Percentiles rank a stretch among this genome's conserved stretches.
These are phyloP conservation scores for Moxostoma hubbsi DNA, from an alignment of 2,797 vertebrate genomes.

Conservation along the genomic window DNA sequence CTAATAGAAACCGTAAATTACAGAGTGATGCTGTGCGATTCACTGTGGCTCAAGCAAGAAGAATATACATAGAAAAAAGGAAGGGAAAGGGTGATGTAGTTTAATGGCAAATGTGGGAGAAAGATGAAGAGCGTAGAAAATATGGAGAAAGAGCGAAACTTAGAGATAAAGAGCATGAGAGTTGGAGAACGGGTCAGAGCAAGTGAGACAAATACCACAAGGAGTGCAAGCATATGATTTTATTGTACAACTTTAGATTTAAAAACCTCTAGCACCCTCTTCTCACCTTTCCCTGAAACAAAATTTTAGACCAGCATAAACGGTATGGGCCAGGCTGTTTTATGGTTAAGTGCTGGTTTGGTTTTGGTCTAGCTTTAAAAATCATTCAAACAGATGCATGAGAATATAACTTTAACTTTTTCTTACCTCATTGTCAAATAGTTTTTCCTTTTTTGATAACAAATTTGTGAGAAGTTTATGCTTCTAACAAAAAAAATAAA, in stretches of 20 bases:
- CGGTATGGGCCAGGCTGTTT: too few relatives aligned
- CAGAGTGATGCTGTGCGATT: constrained; percentile 16
- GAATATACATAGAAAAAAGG: not conserved
- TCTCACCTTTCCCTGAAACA: not conserved
- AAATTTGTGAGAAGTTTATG: too few relatives aligned
- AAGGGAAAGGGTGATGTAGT: not conserved
- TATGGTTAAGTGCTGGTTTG: too few relatives aligned
- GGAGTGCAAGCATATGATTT: not conserved
- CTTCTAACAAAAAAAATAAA: too few relatives aligned
- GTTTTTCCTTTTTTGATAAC: too few relatives aligned
- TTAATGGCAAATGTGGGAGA: not conserved
- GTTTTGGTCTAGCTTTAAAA: too few relatives aligned
- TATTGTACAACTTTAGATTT: constrained; percentile 27
- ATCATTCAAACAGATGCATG: too few relatives aligned
- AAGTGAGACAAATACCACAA: not conserved
- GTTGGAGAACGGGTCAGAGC: constrained; percentile 29
- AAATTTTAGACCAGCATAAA: too few relatives aligned
- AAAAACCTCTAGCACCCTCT: constrained; percentile 7
- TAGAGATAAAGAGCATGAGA: constrained; percentile 19
- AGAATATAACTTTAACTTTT: too few relatives aligned
- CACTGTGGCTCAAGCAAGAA: constrained; percentile 10
- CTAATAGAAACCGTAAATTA: constrained; percentile 40
- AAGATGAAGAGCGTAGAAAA: not conserved
- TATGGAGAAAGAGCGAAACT: not conserved
- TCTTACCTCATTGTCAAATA: too few relatives aligned